Evolutionary conservation across 2,113 vertebrate species (phyloP).

Genomic region (Lanius collurio): DNA sequence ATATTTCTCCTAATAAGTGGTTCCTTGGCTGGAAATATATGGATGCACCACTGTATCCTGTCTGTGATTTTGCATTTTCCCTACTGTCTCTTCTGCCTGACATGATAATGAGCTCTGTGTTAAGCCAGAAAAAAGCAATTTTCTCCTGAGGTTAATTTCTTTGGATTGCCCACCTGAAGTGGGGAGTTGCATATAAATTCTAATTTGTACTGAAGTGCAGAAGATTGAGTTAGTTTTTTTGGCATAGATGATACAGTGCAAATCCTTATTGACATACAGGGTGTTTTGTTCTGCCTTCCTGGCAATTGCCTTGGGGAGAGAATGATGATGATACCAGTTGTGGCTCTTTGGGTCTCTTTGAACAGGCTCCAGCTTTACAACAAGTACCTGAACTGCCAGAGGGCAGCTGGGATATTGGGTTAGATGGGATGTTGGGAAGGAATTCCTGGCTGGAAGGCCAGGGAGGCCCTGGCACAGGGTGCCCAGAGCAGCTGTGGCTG

Average conservation of each 20-base stretch:
- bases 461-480: not conserved
- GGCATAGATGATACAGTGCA: not conserved
- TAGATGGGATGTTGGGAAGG: not conserved
- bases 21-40: not conserved
- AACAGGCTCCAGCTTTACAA: not conserved
- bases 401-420: not conserved
- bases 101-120: slow-evolving; percentile 56
- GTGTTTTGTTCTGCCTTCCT: not conserved
- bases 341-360: not conserved
- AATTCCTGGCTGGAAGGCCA: not conserved
- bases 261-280: not conserved
- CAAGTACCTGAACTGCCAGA: not conserved
- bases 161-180: slow-evolving; percentile 48
- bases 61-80: slow-evolving; percentile 41
- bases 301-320: not conserved
- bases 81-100: slow-evolving; percentile 47
- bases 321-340: not conserved
- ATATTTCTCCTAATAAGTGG: not conserved
- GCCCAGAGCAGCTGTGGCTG: not conserved
- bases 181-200: slow-evolving; percentile 49
- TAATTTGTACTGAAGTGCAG: slow-evolving; percentile 44
- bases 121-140: slow-evolving; percentile 65
- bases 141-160: slow-evolving; percentile 63
- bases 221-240: slow-evolving; percentile 28
- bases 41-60: not conserved